Conservation (phyloP, 2,113 vertebrate species). For the Rhynchomys soricoides region DNA sequence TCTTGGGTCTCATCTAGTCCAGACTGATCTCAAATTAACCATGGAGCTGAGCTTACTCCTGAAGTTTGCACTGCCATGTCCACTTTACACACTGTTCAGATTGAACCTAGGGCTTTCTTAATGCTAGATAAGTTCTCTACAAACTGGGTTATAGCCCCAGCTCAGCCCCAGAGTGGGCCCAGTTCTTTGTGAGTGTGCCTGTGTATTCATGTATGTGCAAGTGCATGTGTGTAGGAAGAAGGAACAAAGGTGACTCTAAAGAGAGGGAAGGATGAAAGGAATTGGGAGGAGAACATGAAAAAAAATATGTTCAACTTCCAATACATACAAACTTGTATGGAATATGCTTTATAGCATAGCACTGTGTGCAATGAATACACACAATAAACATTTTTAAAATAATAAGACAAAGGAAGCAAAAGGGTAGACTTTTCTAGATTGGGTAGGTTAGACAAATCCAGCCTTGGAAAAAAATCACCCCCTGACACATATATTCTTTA, state of each 20-base stretch:
- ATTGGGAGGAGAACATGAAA: background rate
- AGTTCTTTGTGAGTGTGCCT: background rate
- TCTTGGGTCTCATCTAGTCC: background rate
- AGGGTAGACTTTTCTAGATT: background rate
- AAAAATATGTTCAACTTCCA: background rate
- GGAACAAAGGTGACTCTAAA: background rate
- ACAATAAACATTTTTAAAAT: background rate
- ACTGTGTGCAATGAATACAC: background rate
- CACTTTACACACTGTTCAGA: background rate
- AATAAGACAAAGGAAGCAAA: background rate
- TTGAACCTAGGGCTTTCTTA: background rate
- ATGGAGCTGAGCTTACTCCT: background rate
- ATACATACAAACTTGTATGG: background rate
- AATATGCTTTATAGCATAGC: background rate
- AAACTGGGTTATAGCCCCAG: background rate
- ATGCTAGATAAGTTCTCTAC: background rate
- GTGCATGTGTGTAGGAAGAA: background rate
- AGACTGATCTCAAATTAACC: background rate
- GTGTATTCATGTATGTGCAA: background rate
- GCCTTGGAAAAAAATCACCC: background rate
- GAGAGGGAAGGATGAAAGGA: background rate
- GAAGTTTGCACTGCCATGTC: background rate
- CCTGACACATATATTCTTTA: background rate
- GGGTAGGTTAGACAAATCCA: background rate
- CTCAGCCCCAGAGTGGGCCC: background rate